Base-by-base conservation (phyloP, 2,797 vertebrate genomes). In the Todus mexicanus region DNA sequence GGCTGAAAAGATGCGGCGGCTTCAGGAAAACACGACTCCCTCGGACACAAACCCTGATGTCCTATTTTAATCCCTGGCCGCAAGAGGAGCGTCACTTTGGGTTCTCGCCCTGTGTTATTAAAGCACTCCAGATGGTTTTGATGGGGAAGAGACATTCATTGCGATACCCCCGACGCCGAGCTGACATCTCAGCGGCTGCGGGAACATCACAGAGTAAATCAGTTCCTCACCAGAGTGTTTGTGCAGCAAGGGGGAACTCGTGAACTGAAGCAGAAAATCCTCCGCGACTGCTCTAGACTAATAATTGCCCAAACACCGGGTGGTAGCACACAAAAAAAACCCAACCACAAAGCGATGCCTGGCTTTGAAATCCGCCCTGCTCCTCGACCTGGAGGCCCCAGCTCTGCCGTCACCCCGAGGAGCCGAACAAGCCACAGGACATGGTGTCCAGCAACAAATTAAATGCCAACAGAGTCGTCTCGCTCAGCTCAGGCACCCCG, bases 151-250 rank as follows among this genome's bases (percentile, higher is more conserved):
- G 76, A 60, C 87, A 66, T 92, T 90, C 85, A 37, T 27, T 82
- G 79, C 16, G 15, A 69, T 79, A 87, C 91, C 81, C 93, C 70
- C 74, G 89, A 91, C 42, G 17, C 86, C 22, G 31, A 92, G 87
- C 87, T 92, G 94, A 84, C 87, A 91, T 89, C 92, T 77, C 90
- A 59, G 85, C 10, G 15, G 42, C 83, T 66, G 64, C 76, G 6
- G 93, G 89, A 95, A 84, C 87, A 92, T 87, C 85, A 78, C 85
- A 92, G 88, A 60, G 90, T 89, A 96, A 97, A 95, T 89, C 94
- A 80, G 89, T 57, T 96, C 94, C 89, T 89, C 89, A 87, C 90
- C 75, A 79, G 92, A 84, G 90, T 89, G 94, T 86, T 82, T 95
- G 90, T 85, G 87, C 85, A 93, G 90, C 89, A 90, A 96, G 84